Conservation (phyloP, 2,797 vertebrate genomes). For the Etheostoma nigrum region DNA sequence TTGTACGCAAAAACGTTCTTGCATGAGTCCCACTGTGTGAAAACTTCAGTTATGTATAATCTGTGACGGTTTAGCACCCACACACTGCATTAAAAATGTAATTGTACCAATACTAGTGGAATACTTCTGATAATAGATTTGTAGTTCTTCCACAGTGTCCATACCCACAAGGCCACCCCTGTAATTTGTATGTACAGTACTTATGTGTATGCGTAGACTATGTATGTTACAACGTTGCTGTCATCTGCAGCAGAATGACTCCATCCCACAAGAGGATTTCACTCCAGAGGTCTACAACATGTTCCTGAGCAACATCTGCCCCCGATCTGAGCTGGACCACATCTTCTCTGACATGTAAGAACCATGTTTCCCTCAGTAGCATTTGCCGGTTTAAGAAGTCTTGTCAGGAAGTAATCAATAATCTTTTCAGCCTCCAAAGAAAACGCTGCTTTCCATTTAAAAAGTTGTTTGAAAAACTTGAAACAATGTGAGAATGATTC, state of each 20-base stretch:
- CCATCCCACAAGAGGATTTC: constrained; percentile 95
- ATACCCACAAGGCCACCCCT: neutral
- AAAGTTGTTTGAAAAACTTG: constrained; percentile 9
- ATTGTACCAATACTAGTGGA: neutral
- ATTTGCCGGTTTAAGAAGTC: neutral
- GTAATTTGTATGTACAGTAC: neutral
- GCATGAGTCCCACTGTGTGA: neutral
- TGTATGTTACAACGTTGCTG: constrained; percentile 23
- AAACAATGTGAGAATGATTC: constrained; percentile 8
- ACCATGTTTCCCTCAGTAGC: neutral
- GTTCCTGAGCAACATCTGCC: constrained; percentile 95
- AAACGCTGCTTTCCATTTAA: neutral
- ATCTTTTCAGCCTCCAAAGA: neutral
- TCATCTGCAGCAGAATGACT: constrained; percentile 89
- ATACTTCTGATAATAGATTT: neutral
- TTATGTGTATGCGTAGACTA: neutral
- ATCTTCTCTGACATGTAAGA: constrained; percentile 98
- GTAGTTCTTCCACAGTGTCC: neutral
- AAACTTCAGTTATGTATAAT: neutral
- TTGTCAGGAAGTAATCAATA: neutral
- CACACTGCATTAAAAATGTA: neutral
- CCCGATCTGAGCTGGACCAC: constrained; percentile 96
- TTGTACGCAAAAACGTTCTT: neutral
- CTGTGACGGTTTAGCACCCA: neutral
- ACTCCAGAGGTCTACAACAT: constrained; percentile 93